A percentile compares a stretch with the other conserved stretches of the same genome.
These are phyloP conservation scores for Centropus bengalensis DNA, from an alignment of 2,113 vertebrate genomes.

Conservation along the genomic window DNA sequence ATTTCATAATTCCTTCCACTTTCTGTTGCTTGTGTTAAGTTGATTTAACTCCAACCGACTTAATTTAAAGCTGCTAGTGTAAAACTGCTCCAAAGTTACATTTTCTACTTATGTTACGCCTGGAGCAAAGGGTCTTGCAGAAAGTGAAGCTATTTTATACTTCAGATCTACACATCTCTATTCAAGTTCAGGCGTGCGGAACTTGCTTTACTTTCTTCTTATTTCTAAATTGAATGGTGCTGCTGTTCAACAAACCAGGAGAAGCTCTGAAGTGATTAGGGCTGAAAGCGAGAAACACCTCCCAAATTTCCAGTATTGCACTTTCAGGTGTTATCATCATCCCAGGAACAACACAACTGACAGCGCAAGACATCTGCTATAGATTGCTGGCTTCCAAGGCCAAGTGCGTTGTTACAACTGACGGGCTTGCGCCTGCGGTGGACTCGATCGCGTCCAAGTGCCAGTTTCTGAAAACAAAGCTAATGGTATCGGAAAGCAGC, in stretches of 20 bases:
- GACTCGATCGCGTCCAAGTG: constrained; percentile 64
- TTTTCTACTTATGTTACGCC: not conserved
- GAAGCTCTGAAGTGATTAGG: not conserved
- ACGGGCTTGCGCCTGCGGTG: constrained; percentile 64
- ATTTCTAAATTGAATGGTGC: not conserved
- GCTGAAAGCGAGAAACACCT: not conserved
- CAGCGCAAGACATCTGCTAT: constrained; percentile 76
- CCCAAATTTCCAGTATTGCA: not conserved
- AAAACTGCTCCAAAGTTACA: not conserved
- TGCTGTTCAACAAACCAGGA: not conserved
- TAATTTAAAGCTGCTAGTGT: not conserved
- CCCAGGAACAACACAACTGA: constrained; percentile 79
- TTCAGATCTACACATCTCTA: not conserved
- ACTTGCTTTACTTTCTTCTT: not conserved
- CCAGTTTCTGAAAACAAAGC: constrained; percentile 72
- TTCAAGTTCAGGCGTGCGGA: not conserved
- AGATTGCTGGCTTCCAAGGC: constrained; percentile 70
- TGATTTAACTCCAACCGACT: not conserved
- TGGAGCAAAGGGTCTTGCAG: not conserved
- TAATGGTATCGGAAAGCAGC: constrained; percentile 70
- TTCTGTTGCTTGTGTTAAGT: not conserved
- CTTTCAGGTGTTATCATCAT: constrained; percentile 69
- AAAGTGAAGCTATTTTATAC: not conserved
- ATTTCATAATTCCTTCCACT: not conserved
- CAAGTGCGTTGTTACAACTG: constrained; percentile 74